These are phyloP conservation scores for Eubucco bourcierii DNA, from an alignment of 2,113 vertebrate genomes.

Conservation along the genomic window DNA sequence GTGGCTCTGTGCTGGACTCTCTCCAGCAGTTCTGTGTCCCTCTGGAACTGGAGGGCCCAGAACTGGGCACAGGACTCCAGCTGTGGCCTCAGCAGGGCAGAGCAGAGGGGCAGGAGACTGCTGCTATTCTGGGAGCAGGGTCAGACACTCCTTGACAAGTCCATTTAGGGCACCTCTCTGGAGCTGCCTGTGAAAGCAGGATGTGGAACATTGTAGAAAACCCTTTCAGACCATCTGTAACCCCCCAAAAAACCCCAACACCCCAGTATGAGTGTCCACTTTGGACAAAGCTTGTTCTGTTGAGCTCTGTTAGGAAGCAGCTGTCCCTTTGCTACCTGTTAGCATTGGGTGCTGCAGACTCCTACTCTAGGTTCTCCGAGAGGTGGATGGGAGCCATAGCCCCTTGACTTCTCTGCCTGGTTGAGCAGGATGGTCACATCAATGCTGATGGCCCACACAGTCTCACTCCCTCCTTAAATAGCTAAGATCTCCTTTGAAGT, in stretches of 20 bases:
- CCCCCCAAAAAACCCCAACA: background rate
- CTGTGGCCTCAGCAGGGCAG: no score
- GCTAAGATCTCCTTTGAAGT: background rate
- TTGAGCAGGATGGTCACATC: background rate
- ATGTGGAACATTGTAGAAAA: rapidly evolving
- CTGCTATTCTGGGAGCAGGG: background rate
- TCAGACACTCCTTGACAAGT: background rate
- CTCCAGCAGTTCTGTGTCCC: no score
- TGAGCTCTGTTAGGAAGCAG: background rate
- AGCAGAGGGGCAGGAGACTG: no score
- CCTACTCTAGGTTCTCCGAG: background rate
- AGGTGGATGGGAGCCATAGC: background rate
- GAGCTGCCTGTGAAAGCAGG: background rate
- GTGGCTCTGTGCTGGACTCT: no score
- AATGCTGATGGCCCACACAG: rapidly evolving
- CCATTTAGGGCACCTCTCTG: background rate
- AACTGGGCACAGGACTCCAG: no score
- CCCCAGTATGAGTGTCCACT: rapidly evolving
- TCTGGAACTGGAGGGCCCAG: no score
- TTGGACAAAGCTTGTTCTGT: background rate
- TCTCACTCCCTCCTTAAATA: background rate
- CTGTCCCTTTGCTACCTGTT: background rate
- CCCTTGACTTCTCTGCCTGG: background rate
- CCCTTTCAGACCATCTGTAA: rapidly evolving
- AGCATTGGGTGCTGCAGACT: rapidly evolving